phyloP scores from a whole-genome alignment of 2,797 vertebrate species.

The Pteropus rufus region DNA sequence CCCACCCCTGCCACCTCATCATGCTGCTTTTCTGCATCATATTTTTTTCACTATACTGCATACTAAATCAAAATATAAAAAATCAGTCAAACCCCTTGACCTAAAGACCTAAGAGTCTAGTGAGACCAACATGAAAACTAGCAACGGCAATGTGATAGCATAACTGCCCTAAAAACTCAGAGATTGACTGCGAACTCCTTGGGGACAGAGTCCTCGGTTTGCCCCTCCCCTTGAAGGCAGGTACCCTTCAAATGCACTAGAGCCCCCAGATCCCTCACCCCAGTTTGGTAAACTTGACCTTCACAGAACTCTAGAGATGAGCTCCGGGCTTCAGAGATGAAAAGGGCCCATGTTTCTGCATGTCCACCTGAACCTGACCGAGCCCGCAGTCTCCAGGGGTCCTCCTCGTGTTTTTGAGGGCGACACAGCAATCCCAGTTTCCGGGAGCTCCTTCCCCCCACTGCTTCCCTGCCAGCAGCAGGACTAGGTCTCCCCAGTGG shows the following conservation, averaged over 20 bases:
- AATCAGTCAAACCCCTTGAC: no score
- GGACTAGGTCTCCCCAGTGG: background rate
- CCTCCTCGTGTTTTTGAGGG: background rate
- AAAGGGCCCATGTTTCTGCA: background rate
- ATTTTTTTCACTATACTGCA: no score
- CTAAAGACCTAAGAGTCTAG: no score
- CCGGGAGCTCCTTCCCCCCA: background rate
- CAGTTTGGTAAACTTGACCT: background rate
- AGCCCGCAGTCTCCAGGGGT: background rate
- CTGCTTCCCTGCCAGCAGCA: background rate
- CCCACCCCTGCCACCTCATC: no score
- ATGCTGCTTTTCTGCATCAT: no score
- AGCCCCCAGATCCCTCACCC: background rate
- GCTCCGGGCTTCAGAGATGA: background rate
- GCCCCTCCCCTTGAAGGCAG: background rate
- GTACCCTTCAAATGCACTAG: background rate
- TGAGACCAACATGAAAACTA: no score
- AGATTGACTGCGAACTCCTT: background rate
- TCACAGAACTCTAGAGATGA: background rate
- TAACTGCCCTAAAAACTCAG: background rate
- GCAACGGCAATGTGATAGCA: background rate
- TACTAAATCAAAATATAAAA: no score
- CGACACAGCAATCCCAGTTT: background rate
- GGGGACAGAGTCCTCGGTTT: background rate
- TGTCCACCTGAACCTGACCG: background rate